Percentiles rank a stretch among this genome's conserved stretches.
phyloP scores from a whole-genome alignment of 2,113 vertebrate species.

The Myanophis thanlyinensis region DNA sequence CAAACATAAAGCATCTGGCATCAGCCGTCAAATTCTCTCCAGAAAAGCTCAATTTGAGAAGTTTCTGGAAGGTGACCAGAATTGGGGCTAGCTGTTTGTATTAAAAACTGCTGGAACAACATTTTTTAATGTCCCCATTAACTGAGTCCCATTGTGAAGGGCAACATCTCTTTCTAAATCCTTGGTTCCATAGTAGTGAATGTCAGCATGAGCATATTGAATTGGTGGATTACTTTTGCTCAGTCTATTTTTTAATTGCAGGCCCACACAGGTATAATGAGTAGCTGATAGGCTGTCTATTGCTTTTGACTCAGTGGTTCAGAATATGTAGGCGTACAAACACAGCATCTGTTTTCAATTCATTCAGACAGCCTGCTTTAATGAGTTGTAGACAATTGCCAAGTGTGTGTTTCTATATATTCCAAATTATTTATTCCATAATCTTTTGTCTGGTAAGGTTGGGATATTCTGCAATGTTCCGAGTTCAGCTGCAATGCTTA shows the following conservation, averaged over 20 bases:
- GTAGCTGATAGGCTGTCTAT: background rate
- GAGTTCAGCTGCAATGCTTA: accelerated
- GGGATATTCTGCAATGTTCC: background rate
- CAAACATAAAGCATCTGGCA: background rate
- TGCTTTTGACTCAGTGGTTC: background rate
- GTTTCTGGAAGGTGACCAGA: background rate
- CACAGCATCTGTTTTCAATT: background rate
- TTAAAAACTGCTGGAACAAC: background rate
- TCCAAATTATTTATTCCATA: background rate
- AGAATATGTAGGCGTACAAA: background rate
- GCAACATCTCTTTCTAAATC: background rate
- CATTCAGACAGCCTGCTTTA: background rate
- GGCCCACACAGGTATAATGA: background rate
- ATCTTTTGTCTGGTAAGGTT: background rate
- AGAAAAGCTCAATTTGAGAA: background rate
- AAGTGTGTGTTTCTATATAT: background rate
- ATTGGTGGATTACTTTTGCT: background rate
- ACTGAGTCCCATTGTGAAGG: background rate
- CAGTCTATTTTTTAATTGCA: background rate
- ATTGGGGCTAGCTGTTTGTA: background rate
- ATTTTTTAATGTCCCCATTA: background rate
- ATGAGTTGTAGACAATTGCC: background rate
- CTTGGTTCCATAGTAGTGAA: background rate
- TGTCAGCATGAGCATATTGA: background rate
- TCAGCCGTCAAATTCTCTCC: background rate